Conservation (phyloP, 2,113 vertebrate genomes). For the Tursiops truncatus region DNA sequence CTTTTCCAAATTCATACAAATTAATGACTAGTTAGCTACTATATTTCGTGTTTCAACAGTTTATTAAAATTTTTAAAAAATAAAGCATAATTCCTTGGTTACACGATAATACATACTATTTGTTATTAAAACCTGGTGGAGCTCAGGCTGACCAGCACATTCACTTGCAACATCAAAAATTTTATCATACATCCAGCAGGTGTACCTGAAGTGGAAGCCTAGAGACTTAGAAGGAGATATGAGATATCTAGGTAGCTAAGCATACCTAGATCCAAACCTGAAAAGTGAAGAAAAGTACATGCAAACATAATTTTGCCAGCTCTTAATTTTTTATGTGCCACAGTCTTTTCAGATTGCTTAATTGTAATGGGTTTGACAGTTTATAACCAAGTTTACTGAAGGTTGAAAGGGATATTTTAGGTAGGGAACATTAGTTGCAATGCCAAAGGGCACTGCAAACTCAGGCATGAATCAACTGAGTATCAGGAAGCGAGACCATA, state of each 20-base stretch:
- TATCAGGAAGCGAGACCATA: neutral
- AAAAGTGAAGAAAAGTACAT: neutral
- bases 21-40: neutral
- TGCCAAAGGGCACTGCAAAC: neutral
- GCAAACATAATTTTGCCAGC: neutral
- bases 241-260: neutral
- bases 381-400: neutral
- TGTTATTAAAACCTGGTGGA: neutral
- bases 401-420: neutral
- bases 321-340: neutral
- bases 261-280: neutral
- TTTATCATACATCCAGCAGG: neutral
- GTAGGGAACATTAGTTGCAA: neutral
- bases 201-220: neutral
- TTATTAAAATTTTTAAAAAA: neutral
- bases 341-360: neutral
- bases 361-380: neutral
- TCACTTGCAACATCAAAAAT: neutral
- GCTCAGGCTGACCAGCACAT: neutral
- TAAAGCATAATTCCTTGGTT: neutral
- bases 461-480: neutral
- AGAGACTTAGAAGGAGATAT: neutral
- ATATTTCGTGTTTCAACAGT: neutral
- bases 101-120: neutral
- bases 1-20: constrained; percentile 8